Evolutionary conservation across 2,797 vertebrate species (phyloP).

Genomic region (Tapirus indicus): DNA sequence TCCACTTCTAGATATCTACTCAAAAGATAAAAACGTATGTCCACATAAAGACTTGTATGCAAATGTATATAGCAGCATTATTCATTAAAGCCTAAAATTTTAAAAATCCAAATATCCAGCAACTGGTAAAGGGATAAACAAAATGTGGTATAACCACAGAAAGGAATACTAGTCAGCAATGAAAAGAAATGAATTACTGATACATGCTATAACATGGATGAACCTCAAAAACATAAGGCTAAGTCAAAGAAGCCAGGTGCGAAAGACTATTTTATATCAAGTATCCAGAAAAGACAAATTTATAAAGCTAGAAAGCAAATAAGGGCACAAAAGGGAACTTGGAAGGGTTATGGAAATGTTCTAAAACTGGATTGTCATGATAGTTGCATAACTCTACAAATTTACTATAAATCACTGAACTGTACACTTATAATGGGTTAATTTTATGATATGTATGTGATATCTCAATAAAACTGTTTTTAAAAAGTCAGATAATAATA

Average conservation of each 20-base stretch:
- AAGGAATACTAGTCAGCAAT: not conserved
- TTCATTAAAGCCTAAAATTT: not conserved
- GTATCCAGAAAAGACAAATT: slow-evolving; percentile 31
- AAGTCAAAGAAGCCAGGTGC: not conserved
- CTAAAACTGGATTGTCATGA: not conserved
- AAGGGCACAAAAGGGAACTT: not conserved
- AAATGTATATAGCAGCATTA: not conserved
- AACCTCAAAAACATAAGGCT: not conserved
- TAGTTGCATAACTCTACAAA: not conserved
- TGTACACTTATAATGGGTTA: not conserved
- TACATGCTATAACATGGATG: not conserved
- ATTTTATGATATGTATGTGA: not conserved
- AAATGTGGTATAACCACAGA: not conserved
- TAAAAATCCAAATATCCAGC: slow-evolving; percentile 48
- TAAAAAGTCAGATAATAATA: not conserved
- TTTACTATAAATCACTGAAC: not conserved
- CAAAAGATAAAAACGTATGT: not conserved
- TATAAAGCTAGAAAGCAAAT: slow-evolving; percentile 30
- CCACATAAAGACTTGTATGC: not conserved
- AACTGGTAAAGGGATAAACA: slow-evolving; percentile 14
- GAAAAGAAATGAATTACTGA: slow-evolving; percentile 15
- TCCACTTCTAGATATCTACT: not conserved
- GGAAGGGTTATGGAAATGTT: not conserved
- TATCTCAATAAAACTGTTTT: not conserved
- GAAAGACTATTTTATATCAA: slow-evolving; percentile 12